These are phyloP conservation scores for Axis porcinus DNA, from an alignment of 2,113 vertebrate genomes.

Conservation along the genomic window DNA sequence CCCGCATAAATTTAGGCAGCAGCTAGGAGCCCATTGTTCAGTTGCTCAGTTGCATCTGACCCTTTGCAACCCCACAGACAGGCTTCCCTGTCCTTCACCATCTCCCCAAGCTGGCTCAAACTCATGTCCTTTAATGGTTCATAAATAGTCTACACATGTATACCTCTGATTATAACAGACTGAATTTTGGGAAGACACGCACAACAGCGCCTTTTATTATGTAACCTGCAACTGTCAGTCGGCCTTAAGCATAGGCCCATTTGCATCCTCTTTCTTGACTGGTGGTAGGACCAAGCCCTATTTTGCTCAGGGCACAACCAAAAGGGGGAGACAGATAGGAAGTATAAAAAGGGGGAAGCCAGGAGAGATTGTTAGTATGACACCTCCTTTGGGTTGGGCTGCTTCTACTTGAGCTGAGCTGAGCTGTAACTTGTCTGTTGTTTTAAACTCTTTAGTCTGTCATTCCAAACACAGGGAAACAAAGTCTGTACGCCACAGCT, in stretches of 20 bases:
- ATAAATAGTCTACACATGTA: neutral
- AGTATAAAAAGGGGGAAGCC: neutral
- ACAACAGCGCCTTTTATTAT: neutral
- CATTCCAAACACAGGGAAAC: neutral
- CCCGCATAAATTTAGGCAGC: neutral
- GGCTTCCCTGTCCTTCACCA: neutral
- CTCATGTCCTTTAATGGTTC: neutral
- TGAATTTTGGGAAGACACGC: neutral
- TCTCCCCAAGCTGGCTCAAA: neutral
- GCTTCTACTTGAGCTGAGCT: neutral
- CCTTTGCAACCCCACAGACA: neutral
- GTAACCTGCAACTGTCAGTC: neutral
- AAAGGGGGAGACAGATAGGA: neutral
- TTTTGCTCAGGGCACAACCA: neutral
- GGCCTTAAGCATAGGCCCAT: neutral
- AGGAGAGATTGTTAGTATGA: neutral
- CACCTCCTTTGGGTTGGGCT: neutral
- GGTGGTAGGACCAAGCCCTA: neutral
- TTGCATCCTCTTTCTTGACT: neutral
- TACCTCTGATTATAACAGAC: neutral
- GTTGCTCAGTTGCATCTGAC: neutral
- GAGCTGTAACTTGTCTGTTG: neutral
- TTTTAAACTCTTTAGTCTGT: neutral
- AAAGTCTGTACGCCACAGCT: neutral
- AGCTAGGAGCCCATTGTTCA: neutral